Evolutionary conservation across 2,113 vertebrate species (phyloP).

Genomic region (Sylvia atricapilla): DNA sequence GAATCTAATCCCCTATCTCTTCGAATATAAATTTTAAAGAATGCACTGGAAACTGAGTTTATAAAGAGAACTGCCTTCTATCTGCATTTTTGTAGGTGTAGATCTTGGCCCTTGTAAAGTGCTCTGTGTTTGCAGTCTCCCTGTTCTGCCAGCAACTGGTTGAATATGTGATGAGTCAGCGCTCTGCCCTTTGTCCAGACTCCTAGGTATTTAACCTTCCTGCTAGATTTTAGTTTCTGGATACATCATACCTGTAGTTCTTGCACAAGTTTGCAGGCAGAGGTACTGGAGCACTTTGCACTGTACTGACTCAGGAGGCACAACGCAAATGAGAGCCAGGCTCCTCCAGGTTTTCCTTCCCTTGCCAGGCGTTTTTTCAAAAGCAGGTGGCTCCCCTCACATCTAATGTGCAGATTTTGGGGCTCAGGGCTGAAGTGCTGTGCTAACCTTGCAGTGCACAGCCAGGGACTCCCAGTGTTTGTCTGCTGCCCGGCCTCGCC

Average conservation of each 20-base stretch:
- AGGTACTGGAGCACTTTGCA: neutral
- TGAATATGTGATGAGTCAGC: neutral
- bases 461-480: neutral
- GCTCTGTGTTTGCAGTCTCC: neutral
- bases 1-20: constrained; percentile 27
- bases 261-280: neutral
- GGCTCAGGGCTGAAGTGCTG: neutral
- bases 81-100: neutral
- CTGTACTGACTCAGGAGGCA: neutral
- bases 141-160: neutral
- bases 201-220: neutral
- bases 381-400: neutral
- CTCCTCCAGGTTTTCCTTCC: neutral
- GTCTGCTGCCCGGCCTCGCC: neutral
- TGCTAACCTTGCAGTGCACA: neutral
- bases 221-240: neutral
- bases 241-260: neutral
- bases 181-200: neutral
- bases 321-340: neutral
- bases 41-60: neutral
- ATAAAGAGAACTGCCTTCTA: neutral
- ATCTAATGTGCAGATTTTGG: neutral
- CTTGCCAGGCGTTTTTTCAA: neutral
- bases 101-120: neutral
- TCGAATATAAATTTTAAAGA: neutral